Conservation (phyloP, 1,140 invertebrate genomes). For the fruit fly (Drosophila melanogaster) region Release_6_plus_ISO1_MT NT_033777.3:6620001-6620500, state of each 20-base stretch:
- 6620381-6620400: slow-evolving; percentile 46
- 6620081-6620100: slow-evolving; percentile 78
- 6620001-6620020: slow-evolving; percentile 77
- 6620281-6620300: slow-evolving; percentile 45
- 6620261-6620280: slow-evolving; percentile 66
- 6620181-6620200: neutral
- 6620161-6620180: slow-evolving; percentile 25
- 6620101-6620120: slow-evolving; percentile 40
- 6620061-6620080: slow-evolving; percentile 81
- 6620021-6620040: slow-evolving; percentile 81
- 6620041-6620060: slow-evolving; percentile 66
- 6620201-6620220: slow-evolving; percentile 14
- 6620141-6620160: slow-evolving; percentile 57
- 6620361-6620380: slow-evolving; percentile 52
- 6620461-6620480: slow-evolving; percentile 18
- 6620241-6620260: slow-evolving; percentile 75
- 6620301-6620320: slow-evolving; percentile 34
- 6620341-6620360: slow-evolving; percentile 21
- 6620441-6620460: slow-evolving; percentile 10
- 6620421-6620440: slow-evolving; percentile 8
- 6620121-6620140: neutral
- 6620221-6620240: slow-evolving; percentile 59
- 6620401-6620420: slow-evolving; percentile 30
- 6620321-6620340: slow-evolving; percentile 19
- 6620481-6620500: neutral